Evolutionary conservation across 2,797 vertebrate species (phyloP).

Genomic region (Dermochelys coriacea): DNA sequence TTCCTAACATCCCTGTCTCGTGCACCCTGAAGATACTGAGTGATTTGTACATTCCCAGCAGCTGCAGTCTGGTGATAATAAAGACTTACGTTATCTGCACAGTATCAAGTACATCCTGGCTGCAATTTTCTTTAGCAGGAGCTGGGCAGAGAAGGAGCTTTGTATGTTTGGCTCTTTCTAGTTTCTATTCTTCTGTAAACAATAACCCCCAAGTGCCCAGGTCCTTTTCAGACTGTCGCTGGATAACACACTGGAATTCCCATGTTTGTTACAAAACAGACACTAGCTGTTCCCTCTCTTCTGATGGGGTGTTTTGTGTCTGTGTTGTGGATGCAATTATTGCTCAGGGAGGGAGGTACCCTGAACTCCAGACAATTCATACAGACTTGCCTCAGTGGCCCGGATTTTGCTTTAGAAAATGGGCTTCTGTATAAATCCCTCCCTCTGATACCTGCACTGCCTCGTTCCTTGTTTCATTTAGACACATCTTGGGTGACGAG

Average conservation of each 20-base stretch:
- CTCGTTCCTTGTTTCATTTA: background rate
- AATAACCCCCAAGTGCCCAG: background rate
- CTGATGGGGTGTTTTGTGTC: rapidly evolving
- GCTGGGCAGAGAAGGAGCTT: background rate
- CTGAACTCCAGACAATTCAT: background rate
- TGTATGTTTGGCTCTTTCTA: background rate
- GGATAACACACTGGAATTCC: background rate
- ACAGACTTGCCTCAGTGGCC: background rate
- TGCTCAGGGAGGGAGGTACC: background rate
- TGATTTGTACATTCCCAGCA: background rate
- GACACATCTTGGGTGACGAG: background rate
- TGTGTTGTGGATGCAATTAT: rapidly evolving
- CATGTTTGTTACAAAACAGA: rapidly evolving
- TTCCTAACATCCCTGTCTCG: background rate
- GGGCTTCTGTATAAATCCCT: background rate
- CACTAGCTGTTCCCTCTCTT: background rate
- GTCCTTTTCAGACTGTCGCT: background rate
- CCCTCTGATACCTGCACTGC: background rate
- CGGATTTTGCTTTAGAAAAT: background rate
- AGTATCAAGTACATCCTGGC: background rate
- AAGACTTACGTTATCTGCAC: background rate
- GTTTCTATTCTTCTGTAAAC: background rate
- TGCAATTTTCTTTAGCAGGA: background rate
- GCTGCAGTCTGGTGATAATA: background rate
- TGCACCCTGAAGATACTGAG: background rate